phyloP scores from a whole-genome alignment of 2,888 invertebrate genomes.

The Brachypalpus laphriformis region DNA sequence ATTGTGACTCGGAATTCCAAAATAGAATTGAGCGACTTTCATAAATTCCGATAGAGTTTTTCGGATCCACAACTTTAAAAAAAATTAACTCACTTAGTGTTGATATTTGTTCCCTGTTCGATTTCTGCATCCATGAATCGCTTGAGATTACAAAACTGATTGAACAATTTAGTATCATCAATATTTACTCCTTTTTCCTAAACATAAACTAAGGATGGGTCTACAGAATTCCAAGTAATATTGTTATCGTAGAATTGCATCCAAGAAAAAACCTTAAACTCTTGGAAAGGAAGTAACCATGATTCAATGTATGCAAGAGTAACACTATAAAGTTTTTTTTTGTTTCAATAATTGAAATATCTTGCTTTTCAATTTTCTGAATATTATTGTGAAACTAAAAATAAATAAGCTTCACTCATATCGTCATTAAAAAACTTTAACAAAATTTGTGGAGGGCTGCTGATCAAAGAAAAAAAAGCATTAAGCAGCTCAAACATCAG shows the following conservation, averaged over 20 bases:
- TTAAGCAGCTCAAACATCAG: neutral
- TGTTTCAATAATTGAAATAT: no score
- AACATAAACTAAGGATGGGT: neutral
- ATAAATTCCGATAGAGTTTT: neutral
- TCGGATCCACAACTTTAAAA: neutral
- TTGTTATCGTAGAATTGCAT: no score
- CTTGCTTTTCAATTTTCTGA: no score
- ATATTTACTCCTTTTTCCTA: neutral
- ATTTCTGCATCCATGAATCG: no score
- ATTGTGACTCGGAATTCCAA: constrained; percentile 8
- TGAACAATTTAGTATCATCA: neutral
- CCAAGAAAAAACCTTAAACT: neutral
- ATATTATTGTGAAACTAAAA: no score
- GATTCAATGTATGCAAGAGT: neutral
- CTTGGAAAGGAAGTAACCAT: no score
- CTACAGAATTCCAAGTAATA: neutral
- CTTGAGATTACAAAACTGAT: no score
- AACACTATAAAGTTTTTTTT: neutral
- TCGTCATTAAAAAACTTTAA: neutral
- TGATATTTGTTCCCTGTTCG: no score
- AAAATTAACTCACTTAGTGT: neutral
- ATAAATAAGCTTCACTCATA: no score
- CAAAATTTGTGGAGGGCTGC: neutral
- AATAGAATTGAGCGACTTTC: neutral
- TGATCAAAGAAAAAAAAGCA: neutral